Evolutionary conservation across 1,140 invertebrate species (phyloP).

Genomic region (Mya arenaria): DNA sequence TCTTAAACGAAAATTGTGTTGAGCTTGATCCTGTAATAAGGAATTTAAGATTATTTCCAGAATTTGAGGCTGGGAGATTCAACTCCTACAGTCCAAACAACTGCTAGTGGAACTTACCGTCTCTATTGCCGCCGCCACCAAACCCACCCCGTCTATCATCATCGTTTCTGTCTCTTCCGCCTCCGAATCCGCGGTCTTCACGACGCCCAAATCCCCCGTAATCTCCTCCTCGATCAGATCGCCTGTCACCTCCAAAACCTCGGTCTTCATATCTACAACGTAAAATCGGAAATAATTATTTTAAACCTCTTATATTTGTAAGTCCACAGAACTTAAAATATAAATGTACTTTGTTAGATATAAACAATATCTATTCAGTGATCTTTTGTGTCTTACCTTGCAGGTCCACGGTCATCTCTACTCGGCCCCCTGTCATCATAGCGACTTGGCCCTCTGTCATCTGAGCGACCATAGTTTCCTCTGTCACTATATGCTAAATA

Average conservation of each 20-base stretch:
- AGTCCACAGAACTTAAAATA: too few relatives aligned
- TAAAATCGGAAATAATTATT: too few relatives aligned
- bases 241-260: neutral
- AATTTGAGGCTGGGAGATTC: too few relatives aligned
- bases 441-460: constrained; percentile 23
- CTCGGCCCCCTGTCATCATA: constrained; percentile 27
- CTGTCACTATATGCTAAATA: constrained; percentile 10
- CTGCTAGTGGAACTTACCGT: too few relatives aligned
- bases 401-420: constrained; percentile 25
- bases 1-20: too few relatives aligned
- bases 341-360: too few relatives aligned
- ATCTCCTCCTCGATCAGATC: constrained; percentile 31
- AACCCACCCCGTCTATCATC: constrained; percentile 10
- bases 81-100: neutral
- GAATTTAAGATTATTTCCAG: too few relatives aligned
- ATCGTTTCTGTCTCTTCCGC: neutral
- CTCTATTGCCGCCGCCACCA: neutral
- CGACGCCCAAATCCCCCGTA: neutral
- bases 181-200: neutral
- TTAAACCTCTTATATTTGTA: too few relatives aligned
- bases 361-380: too few relatives aligned
- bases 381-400: neutral
- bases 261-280: constrained; percentile 15
- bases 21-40: too few relatives aligned
- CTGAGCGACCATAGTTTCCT: constrained; percentile 7